These are phyloP conservation scores for Periphyllus acericola DNA, from an alignment of 2,888 invertebrate species.

Conservation along the genomic window DNA sequence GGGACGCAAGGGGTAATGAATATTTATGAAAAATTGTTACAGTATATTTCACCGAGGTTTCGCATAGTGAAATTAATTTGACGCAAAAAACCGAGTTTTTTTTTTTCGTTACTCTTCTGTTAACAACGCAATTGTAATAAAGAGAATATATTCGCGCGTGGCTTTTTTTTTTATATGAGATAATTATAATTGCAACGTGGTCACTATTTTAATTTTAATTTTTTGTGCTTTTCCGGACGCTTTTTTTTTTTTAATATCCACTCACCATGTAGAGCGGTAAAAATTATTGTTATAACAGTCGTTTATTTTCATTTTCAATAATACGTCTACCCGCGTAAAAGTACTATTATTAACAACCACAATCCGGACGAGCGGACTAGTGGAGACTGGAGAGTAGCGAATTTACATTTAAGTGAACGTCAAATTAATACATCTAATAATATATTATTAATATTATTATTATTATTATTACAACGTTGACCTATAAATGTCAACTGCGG, in stretches of 20 bases:
- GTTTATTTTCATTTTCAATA: constrained; percentile 24
- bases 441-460: background rate
- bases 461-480: background rate
- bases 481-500: background rate
- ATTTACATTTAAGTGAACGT: background rate
- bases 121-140: constrained; percentile 38
- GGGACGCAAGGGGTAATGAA: constrained; percentile 20
- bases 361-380: background rate
- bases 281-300: constrained; percentile 1
- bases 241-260: constrained; percentile 7
- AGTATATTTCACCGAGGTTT: constrained; percentile 27
- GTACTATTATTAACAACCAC: background rate
- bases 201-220: constrained; percentile 49
- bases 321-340: background rate
- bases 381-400: background rate
- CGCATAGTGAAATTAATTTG: constrained; percentile 42
- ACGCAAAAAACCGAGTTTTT: constrained; percentile 20
- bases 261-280: background rate
- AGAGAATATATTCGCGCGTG: constrained; percentile 12
- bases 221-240: constrained; percentile 8
- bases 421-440: background rate
- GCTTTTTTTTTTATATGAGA: background rate
- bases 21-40: constrained; percentile 41
- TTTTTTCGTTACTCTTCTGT: constrained; percentile 16
- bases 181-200: constrained; percentile 13